These are phyloP conservation scores for Monarcha castaneiventris DNA, from an alignment of 2,113 vertebrate species.

Conservation along the genomic window DNA sequence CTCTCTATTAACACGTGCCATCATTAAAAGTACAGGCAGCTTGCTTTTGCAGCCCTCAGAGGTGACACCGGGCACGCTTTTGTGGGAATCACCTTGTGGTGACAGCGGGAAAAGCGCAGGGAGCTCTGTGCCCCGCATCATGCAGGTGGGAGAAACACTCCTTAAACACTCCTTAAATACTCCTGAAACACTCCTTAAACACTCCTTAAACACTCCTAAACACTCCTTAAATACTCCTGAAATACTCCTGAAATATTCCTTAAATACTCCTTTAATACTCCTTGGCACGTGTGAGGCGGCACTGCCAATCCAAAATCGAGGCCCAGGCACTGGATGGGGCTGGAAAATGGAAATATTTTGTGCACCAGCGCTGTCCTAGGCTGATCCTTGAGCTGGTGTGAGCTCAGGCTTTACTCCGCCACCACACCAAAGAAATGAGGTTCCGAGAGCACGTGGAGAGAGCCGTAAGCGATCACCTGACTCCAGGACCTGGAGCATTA, in stretches of 20 bases:
- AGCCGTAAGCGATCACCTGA: not conserved
- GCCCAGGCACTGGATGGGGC: rapidly evolving
- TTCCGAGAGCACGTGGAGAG: not conserved
- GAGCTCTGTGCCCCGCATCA: rapidly evolving
- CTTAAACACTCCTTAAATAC: not conserved
- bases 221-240: too few relatives aligned
- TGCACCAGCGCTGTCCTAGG: rapidly evolving
- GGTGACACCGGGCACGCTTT: not conserved
- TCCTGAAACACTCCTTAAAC: too few relatives aligned
- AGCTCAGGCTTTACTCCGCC: not conserved
- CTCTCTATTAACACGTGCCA: not conserved
- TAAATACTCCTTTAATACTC: rapidly evolving
- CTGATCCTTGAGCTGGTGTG: not conserved
- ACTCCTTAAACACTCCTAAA: not conserved
- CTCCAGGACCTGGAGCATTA: not conserved
- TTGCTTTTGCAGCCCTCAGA: not conserved
- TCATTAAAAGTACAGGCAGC: not conserved
- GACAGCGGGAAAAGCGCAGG: not conserved
- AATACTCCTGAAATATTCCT: too few relatives aligned
- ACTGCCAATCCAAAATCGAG: rapidly evolving
- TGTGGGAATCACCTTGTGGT: not conserved
- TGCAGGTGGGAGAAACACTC: not conserved
- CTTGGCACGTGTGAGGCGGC: rapidly evolving
- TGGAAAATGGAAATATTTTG: not conserved
- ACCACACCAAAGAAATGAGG: not conserved